Base-by-base conservation (phyloP, 2,113 vertebrate genomes). In the Perca schrenkii region DNA sequence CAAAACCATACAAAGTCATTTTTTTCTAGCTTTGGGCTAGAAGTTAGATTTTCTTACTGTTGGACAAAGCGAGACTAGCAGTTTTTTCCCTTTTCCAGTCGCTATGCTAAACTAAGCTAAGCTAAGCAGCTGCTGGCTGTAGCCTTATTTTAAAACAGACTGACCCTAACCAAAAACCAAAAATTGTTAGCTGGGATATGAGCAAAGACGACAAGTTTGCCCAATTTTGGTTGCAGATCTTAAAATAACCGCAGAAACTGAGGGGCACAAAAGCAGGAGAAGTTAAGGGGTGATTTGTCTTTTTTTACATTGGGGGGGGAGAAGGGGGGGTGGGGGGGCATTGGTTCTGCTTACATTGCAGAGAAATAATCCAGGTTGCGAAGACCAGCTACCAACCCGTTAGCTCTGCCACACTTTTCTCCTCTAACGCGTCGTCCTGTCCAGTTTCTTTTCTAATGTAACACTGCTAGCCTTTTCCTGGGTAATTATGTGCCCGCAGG, bases 311-410 rank as follows among this genome's bases (percentile, higher is more conserved):
- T 25, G 25, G 25, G 25, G 25, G 25, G 46, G 13, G 7, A 8
- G 21, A 13, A 2, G 25, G 31, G 6, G 80, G 16, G 7, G 11
- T 22, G 19, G 4, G 25, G 49, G 52, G 74, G 69, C 50, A 65
- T 31, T 60, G 56, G 69, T 73, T 88, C 64, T 71, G 49, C 72
- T 66, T 60, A 15, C 10, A 74, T 40, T 53, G 57, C 84, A 70
- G 80, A 78, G 16, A 71, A 72, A 67, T 43, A 67, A 65, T 83
- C 67, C 28, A 8, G 85, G 89, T 81, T 89, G 84, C 62, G 75
- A 81, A 92, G 93, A 89, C 91, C 92, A 88, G 91, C 89, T 89
- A 80, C 76, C 90, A 89, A 90, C 88, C 89, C 83, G 43, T 52
- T 43, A 64, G 57, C 74, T 86, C 61, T 61, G 64, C 61, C 36